These are phyloP conservation scores for Pteropus rufus DNA, from an alignment of 2,797 vertebrate species.

Conservation along the genomic window DNA sequence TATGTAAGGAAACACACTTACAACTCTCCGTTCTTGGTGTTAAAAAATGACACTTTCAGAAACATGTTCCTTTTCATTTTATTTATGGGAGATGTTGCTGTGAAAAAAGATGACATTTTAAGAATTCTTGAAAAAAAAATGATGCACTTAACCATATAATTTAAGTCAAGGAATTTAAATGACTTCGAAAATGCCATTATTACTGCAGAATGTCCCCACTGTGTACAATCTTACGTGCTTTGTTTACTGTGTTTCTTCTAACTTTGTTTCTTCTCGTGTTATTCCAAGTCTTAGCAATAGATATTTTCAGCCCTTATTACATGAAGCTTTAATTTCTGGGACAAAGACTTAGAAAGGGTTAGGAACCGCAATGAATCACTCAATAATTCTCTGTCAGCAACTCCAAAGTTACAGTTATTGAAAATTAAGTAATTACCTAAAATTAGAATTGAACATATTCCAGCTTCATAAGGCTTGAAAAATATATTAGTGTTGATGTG, in stretches of 20 bases:
- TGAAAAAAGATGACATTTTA: slow-evolving; percentile 62
- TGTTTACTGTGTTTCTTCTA: neutral
- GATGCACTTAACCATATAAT: neutral
- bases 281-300: neutral
- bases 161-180: neutral
- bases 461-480: neutral
- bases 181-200: neutral
- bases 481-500: neutral
- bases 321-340: neutral
- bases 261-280: neutral
- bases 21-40: slow-evolving; percentile 51
- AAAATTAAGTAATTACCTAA: neutral
- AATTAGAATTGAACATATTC: neutral
- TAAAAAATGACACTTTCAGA: slow-evolving; percentile 64
- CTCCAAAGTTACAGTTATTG: neutral
- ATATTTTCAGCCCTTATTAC: neutral
- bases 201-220: neutral
- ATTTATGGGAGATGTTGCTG: slow-evolving; percentile 49
- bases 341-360: neutral
- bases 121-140: slow-evolving; percentile 1
- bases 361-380: neutral
- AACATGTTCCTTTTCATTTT: slow-evolving; percentile 53
- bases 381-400: neutral
- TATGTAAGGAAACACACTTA: slow-evolving; percentile 62
- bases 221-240: neutral